Base-by-base conservation (phyloP, 2,888 invertebrate genomes). In the Eupithecia exiguata region DNA sequence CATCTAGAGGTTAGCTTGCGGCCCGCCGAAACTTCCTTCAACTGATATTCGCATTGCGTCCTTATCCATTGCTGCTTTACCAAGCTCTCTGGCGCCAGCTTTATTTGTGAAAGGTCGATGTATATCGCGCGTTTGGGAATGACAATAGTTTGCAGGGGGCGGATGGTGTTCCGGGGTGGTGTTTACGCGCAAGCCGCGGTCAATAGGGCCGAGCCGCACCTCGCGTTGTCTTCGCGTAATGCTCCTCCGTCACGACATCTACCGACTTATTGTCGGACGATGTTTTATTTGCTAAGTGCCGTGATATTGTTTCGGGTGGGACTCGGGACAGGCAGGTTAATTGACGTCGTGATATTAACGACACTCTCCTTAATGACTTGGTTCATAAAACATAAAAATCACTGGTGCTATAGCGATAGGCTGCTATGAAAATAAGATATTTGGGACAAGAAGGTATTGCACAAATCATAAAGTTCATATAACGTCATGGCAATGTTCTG, bases 211-310 rank as follows among this genome's bases (percentile, higher is more conserved):
- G 86, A 83, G 91, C 91, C 92, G 92, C 92, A 89, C 92, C 93
- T 92, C 86, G 88, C 82, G 88, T 87, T 91, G 92, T 92, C 91
- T 93, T 90, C 88, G 83, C 83, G 89, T 93, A 93, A 94, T 92
- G 93, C 88, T 84, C 83, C 83, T 77, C 84, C 88, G 91, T 87
- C 94, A 94, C 93, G 94, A 90, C 90, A 93, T 90, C 92, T 89
- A 87, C 87, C 90, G 92, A 89, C 88, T 90, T 91, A 90, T 89
- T 86, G 88, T 86, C 84, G 86, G 82, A 81, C 82, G 83, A 84
- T 91, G 92, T 92, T 92, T 91, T 92, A 92, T 92, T 92, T 92
- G 89, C 89, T 91, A 91, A 92, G 92, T 92, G 93, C 88, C 87
- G 85, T 86, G 90, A 85, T 88, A 86, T 84, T 84, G 87, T 85